These are phyloP conservation scores for Lepidochrysops patricia DNA, from an alignment of 2,888 invertebrate species.

Conservation along the genomic window DNA sequence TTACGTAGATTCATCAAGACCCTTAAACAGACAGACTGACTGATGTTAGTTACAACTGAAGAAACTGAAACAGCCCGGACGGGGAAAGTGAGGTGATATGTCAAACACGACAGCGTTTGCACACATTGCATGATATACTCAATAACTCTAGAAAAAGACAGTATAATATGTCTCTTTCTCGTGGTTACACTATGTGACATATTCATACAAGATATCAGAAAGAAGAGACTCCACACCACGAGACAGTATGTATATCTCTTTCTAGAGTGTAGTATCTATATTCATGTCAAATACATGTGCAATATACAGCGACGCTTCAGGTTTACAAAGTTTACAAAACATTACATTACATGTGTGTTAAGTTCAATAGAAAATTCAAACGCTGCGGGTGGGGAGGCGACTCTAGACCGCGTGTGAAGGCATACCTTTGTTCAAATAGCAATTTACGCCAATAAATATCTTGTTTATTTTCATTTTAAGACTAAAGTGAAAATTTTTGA, in stretches of 20 bases:
- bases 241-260: background rate
- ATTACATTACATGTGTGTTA: constrained; percentile 4
- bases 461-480: too few relatives aligned
- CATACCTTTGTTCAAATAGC: too few relatives aligned
- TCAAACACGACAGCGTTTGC: background rate
- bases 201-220: background rate
- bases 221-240: background rate
- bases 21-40: background rate
- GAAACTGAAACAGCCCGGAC: background rate
- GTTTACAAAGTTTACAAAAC: constrained; percentile 9
- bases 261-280: background rate
- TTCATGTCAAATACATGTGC: background rate
- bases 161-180: too few relatives aligned
- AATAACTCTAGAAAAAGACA: too few relatives aligned
- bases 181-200: background rate
- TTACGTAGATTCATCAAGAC: too few relatives aligned
- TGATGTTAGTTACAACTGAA: background rate
- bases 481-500: background rate
- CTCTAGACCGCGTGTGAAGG: background rate
- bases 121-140: too few relatives aligned
- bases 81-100: background rate
- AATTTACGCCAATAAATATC: background rate
- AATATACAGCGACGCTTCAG: background rate
- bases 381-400: constrained; percentile 4
- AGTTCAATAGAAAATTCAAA: constrained; percentile 6